These are phyloP conservation scores for Halcyon malimbica DNA, from an alignment of 2,113 vertebrate genomes.

Conservation along the genomic window DNA sequence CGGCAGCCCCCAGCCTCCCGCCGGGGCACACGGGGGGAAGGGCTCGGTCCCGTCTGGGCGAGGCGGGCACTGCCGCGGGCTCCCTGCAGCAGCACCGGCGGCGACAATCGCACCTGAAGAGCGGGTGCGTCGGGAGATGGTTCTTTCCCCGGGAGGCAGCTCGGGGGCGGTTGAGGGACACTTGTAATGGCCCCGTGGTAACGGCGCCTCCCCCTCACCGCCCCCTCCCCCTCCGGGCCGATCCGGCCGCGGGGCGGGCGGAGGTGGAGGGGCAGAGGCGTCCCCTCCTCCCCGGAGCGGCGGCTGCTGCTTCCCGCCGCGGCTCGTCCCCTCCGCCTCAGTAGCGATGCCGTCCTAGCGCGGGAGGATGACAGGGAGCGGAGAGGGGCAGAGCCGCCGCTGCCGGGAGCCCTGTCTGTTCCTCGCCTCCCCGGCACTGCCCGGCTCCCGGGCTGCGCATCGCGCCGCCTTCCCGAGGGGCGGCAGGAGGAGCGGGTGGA, in stretches of 20 bases:
- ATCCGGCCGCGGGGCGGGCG: not conserved
- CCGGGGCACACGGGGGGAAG: too few species aligned
- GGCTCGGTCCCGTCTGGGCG: too few species aligned
- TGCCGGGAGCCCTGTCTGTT: not conserved
- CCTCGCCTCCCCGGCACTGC: not conserved
- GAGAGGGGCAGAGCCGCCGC: conserved; percentile 14
- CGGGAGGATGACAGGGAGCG: conserved; percentile 66
- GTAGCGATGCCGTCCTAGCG: conserved; percentile 41
- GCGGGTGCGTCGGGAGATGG: fast-evolving
- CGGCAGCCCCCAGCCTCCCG: not conserved
- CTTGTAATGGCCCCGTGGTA: not conserved
- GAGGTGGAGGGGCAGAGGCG: not conserved
- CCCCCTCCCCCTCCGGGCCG: not conserved
- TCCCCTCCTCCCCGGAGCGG: not conserved
- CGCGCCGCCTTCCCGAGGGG: not conserved
- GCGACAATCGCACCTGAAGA: fast-evolving
- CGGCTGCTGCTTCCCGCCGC: not conserved
- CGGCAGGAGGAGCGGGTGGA: not conserved
- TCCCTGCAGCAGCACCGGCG: fast-evolving
- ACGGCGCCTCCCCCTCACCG: not conserved
- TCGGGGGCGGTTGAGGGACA: not conserved
- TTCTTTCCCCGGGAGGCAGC: not conserved
- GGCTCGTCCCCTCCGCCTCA: not conserved
- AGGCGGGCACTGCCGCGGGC: not conserved
- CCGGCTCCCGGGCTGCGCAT: not conserved